A percentile compares a stretch with the other conserved stretches of the same genome.
Evolutionary conservation across 2,797 vertebrate genomes (phyloP).

Genomic region (Rhinella marina): DNA sequence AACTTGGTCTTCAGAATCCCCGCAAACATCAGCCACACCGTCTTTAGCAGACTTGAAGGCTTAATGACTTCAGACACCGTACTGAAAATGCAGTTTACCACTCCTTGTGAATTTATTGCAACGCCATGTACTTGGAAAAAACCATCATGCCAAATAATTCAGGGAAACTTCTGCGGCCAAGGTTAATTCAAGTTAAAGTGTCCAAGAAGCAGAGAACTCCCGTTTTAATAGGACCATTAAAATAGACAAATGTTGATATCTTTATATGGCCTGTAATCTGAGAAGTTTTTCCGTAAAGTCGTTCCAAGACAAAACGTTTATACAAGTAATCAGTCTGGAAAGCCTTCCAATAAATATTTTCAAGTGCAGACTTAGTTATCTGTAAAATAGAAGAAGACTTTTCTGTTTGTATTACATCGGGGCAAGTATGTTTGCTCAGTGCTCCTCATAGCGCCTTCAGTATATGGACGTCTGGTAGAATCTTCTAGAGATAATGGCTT

Average conservation of each 20-base stretch:
- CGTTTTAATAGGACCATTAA: constrained; percentile 24
- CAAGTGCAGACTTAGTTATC: background rate
- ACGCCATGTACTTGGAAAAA: constrained; percentile 44
- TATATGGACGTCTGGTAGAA: constrained; percentile 2
- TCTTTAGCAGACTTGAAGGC: background rate
- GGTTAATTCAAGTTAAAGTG: constrained; percentile 8
- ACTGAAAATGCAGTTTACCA: constrained; percentile 9
- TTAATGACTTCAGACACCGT: constrained; percentile 20
- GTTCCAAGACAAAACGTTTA: constrained; percentile 30
- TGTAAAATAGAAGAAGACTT: constrained; percentile 1
- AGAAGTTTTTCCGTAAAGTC: constrained; percentile 19
- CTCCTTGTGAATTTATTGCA: constrained; percentile 37
- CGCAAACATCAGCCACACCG: background rate
- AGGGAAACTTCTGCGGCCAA: constrained; percentile 21
- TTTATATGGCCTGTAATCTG: constrained; percentile 29
- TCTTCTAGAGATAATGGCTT: background rate
- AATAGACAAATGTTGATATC: constrained; percentile 34
- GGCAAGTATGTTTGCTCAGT: background rate
- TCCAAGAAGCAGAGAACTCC: constrained; percentile 9
- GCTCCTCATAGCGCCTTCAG: background rate
- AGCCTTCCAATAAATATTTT: background rate
- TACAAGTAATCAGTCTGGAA: constrained; percentile 15
- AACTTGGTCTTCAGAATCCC: background rate
- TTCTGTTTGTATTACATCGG: background rate
- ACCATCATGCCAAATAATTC: constrained; percentile 32